Conservation (phyloP, 2,797 vertebrate genomes). For the Platyrinchus mystaceus region DNA sequence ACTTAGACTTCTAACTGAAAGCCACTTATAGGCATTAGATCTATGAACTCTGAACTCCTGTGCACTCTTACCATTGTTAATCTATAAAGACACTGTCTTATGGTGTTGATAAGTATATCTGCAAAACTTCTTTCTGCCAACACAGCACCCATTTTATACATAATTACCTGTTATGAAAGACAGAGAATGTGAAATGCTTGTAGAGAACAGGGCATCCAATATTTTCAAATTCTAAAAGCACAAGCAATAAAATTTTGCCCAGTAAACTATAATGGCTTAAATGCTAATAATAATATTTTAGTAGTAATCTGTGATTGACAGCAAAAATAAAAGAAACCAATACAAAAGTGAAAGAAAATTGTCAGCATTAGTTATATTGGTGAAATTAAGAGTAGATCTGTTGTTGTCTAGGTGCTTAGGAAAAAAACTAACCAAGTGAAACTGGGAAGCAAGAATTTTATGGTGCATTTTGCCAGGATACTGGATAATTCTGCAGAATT, state of each 20-base stretch:
- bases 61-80: background rate
- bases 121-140: background rate
- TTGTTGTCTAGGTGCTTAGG: background rate
- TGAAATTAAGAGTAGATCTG: background rate
- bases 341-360: background rate
- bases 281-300: background rate
- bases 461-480: background rate
- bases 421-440: background rate
- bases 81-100: background rate
- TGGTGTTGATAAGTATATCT: background rate
- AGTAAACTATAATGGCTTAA: background rate
- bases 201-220: background rate
- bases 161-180: background rate
- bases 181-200: background rate
- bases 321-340: background rate
- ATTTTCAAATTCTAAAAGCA: background rate
- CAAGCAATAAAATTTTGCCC: background rate
- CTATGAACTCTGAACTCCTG: background rate
- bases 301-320: background rate
- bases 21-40: background rate
- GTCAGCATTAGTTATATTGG: background rate
- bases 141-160: background rate
- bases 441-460: background rate
- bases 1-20: slow-evolving; percentile 13
- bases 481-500: background rate